Evolutionary conservation across 2,113 vertebrate genomes (phyloP).

Genomic region (Reinhardtius hippoglossoides): DNA sequence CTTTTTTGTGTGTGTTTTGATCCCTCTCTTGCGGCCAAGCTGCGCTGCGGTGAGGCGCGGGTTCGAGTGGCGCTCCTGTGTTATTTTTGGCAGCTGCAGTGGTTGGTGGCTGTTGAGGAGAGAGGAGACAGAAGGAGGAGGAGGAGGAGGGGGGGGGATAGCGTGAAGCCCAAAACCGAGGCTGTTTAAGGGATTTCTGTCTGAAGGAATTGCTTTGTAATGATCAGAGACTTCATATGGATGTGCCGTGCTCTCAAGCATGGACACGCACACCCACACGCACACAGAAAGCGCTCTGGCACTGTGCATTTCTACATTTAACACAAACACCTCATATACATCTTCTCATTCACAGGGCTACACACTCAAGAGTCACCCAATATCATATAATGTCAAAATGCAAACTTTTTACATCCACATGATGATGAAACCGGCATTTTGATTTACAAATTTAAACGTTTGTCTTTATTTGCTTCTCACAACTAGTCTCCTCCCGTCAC

Average conservation of each 20-base stretch:
- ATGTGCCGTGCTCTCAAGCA: constrained; percentile 46
- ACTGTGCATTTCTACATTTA: constrained; percentile 57
- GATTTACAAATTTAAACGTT: constrained; percentile 3
- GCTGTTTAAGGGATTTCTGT: constrained; percentile 86
- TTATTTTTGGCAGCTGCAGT: constrained; percentile 86
- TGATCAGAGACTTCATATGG: constrained; percentile 78
- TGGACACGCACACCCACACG: neutral
- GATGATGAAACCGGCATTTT: no score
- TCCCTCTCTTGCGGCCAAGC: constrained; percentile 82
- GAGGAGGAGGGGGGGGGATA: constrained; percentile 41
- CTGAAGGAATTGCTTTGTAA: constrained; percentile 84
- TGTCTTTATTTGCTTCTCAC: neutral
- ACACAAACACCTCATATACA: constrained; percentile 63
- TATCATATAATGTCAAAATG: constrained; percentile 25
- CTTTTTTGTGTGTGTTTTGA: constrained; percentile 90
- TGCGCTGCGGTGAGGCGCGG: constrained; percentile 81
- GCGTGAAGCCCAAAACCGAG: constrained; percentile 80
- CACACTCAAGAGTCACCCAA: constrained; percentile 33
- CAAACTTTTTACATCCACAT: neutral
- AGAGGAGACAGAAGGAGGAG: constrained; percentile 73
- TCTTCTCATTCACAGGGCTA: constrained; percentile 42
- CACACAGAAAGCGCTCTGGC: constrained; percentile 16
- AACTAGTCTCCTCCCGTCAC: constrained; percentile 34
- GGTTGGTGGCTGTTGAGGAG: constrained; percentile 87
- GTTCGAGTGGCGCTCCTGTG: constrained; percentile 87